Evolutionary conservation across 2,797 vertebrate genomes (phyloP).

Genomic region (Fundulus diaphanus): DNA sequence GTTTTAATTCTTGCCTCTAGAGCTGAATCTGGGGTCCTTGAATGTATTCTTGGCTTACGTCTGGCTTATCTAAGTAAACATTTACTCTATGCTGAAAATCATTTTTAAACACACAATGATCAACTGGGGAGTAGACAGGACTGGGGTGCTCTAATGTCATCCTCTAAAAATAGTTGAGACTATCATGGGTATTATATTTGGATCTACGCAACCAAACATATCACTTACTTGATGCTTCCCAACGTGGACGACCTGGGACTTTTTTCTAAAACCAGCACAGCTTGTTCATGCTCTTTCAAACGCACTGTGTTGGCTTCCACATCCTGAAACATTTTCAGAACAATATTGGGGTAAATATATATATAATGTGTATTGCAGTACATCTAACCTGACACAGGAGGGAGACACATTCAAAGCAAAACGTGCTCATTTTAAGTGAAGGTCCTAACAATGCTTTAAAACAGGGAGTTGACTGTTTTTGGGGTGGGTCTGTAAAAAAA

Average conservation of each 20-base stretch:
- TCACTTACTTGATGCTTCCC: slow-evolving; percentile 85
- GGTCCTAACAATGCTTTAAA: neutral
- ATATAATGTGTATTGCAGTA: slow-evolving; percentile 17
- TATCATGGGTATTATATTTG: neutral
- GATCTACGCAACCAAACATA: slow-evolving; percentile 1
- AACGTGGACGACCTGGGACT: slow-evolving; percentile 90
- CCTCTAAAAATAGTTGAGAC: neutral
- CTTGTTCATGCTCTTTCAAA: slow-evolving; percentile 96
- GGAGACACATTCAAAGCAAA: slow-evolving; percentile 52
- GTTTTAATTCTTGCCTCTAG: neutral
- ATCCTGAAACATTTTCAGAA: slow-evolving; percentile 81
- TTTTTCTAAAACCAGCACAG: slow-evolving; percentile 97
- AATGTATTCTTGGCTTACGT: neutral
- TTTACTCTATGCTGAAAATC: neutral
- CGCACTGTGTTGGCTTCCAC: slow-evolving; percentile 98
- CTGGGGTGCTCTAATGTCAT: neutral
- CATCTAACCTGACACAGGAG: slow-evolving; percentile 45
- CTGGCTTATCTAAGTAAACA: neutral
- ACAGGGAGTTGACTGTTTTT: neutral
- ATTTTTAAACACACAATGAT: neutral
- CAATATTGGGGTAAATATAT: neutral
- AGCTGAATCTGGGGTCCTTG: neutral
- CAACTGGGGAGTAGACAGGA: neutral
- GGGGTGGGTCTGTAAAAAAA: neutral
- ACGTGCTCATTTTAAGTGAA: too few relatives aligned